Percentiles rank a stretch among this genome's conserved stretches.
phyloP scores from a whole-genome alignment of 2,888 invertebrate genomes.

The Malthinus flaveolus region DNA sequence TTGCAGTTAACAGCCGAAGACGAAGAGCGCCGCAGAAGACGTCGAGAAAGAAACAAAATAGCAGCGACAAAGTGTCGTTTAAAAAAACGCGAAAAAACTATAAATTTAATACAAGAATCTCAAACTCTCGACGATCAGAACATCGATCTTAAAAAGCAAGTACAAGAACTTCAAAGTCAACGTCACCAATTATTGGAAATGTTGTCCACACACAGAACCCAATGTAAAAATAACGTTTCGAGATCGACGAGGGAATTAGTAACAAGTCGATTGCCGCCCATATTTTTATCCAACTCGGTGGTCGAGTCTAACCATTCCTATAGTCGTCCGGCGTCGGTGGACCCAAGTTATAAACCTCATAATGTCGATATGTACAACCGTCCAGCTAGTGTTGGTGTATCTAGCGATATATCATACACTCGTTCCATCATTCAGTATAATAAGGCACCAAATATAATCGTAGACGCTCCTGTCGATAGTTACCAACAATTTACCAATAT shows the following conservation, averaged over 20 bases:
- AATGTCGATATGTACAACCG: conserved; percentile 42
- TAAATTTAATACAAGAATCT: conserved; percentile 83
- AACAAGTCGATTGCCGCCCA: conserved; percentile 45
- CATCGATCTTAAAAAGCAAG: conserved; percentile 79
- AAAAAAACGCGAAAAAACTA: conserved; percentile 89
- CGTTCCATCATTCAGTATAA: conserved; percentile 39
- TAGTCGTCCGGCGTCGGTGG: conserved; percentile 46
- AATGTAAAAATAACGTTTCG: conserved; percentile 62
- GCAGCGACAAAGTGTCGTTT: conserved; percentile 93
- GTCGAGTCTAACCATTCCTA: conserved; percentile 49
- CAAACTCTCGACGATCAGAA: conserved; percentile 85
- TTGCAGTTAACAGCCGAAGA: conserved; percentile 86
- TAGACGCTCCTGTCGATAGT: conserved; percentile 56
- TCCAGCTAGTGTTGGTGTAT: conserved; percentile 41
- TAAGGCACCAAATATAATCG: conserved; percentile 55
- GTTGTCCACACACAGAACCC: conserved; percentile 73
- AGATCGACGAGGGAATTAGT: conserved; percentile 47
- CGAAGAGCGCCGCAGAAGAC: conserved; percentile 81
- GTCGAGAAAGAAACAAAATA: conserved; percentile 91
- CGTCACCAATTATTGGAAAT: conserved; percentile 78
- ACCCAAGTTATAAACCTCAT: conserved; percentile 38
- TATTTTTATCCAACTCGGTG: conserved; percentile 41
- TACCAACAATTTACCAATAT: conserved; percentile 61
- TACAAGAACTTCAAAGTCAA: conserved; percentile 80
- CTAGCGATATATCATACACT: conserved; percentile 35